Conservation (phyloP, 2,113 vertebrate species). For the Megaceryle maxima region DNA sequence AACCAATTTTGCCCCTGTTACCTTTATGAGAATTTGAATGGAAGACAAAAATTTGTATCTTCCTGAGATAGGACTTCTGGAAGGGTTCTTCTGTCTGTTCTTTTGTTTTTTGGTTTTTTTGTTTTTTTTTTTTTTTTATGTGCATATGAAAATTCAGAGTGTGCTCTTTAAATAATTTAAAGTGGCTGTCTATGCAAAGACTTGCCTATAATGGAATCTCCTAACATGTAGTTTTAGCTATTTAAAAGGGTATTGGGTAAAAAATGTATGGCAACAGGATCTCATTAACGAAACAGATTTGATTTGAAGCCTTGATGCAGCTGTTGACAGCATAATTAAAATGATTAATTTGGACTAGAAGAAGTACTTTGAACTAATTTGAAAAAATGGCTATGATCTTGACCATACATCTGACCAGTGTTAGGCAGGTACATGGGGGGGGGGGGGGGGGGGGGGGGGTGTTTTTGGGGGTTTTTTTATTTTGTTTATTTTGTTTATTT, state of each 20-base stretch:
- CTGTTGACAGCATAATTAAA: slow-evolving; percentile 76
- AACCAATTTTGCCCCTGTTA: neutral
- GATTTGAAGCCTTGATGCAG: slow-evolving; percentile 67
- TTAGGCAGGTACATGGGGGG: neutral
- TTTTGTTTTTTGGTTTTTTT: neutral
- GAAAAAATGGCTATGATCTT: slow-evolving; percentile 46
- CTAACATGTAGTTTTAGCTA: neutral
- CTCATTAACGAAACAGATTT: slow-evolving; percentile 63
- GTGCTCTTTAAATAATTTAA: neutral
- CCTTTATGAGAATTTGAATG: neutral
- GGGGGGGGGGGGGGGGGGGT: too few species aligned
- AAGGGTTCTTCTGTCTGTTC: neutral
- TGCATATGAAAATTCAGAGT: neutral
- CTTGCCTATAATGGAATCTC: neutral
- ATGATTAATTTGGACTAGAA: slow-evolving; percentile 72
- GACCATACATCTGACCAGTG: slow-evolving; percentile 2
- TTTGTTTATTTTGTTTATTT: too few species aligned
- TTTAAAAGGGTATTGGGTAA: slow-evolving; percentile 23
- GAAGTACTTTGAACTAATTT: slow-evolving; percentile 64
- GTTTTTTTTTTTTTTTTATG: neutral
- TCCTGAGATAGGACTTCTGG: neutral
- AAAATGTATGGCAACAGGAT: slow-evolving; percentile 33
- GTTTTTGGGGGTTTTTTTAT: too few species aligned
- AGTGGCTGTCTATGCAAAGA: neutral
- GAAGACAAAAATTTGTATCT: neutral